Evolutionary conservation across 2,797 vertebrate genomes (phyloP).

Genomic region (Hyperoplus immaculatus): DNA sequence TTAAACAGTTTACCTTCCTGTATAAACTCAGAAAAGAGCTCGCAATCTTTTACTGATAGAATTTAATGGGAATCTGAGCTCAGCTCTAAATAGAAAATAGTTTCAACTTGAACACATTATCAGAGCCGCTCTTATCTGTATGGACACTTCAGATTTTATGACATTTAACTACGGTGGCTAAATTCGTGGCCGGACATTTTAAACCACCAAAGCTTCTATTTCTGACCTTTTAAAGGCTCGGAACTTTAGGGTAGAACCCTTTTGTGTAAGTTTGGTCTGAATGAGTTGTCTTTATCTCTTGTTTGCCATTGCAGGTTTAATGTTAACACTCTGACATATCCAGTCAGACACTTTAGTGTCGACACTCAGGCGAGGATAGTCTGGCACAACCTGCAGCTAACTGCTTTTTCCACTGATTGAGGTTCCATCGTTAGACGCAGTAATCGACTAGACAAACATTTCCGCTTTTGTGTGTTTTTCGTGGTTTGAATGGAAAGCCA

Average conservation of each 20-base stretch:
- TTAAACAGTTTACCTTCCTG: constrained; percentile 58
- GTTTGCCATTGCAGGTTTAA: constrained; percentile 49
- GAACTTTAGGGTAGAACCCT: constrained; percentile 22
- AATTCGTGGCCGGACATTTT: constrained; percentile 42
- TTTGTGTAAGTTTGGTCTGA: constrained; percentile 18
- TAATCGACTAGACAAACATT: constrained; percentile 56
- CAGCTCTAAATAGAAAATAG: constrained; percentile 49
- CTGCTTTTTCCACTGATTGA: constrained; percentile 68
- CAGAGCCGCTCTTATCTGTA: constrained; percentile 46
- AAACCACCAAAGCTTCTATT: constrained; percentile 42
- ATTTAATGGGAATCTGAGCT: constrained; percentile 40
- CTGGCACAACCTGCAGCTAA: constrained; percentile 37
- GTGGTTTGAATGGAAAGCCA: constrained; percentile 54
- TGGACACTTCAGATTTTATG: constrained; percentile 63
- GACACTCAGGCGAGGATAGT: constrained; percentile 31
- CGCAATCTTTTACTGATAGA: constrained; percentile 25
- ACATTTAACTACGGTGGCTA: constrained; percentile 54
- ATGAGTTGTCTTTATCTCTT: constrained; percentile 44
- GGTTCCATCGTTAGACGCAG: constrained; percentile 43
- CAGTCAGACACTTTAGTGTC: constrained; percentile 59
- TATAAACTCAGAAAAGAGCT: constrained; percentile 48
- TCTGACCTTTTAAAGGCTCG: constrained; percentile 73
- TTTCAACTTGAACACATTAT: constrained; percentile 51
- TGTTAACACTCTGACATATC: constrained; percentile 46
- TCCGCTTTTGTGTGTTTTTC: constrained; percentile 45